A percentile compares a stretch with the other conserved stretches of the same genome.
These are phyloP conservation scores for Ennomos erosarius DNA, from an alignment of 2,888 invertebrate genomes.

Conservation along the genomic window DNA sequence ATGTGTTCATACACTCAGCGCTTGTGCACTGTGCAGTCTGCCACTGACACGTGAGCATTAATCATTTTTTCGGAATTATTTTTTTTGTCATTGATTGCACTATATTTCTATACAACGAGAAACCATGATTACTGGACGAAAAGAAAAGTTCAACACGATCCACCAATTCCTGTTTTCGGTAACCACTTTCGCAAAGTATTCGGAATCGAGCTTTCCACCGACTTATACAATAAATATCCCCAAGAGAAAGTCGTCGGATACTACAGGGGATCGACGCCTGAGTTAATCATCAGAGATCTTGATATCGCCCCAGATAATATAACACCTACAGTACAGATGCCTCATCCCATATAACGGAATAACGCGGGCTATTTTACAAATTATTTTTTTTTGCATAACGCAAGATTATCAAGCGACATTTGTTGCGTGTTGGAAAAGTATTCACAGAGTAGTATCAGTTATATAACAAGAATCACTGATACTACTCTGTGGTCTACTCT, in stretches of 20 bases:
- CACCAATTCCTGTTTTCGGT: slow-evolving; percentile 62
- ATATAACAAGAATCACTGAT: no score
- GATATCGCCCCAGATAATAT: no score
- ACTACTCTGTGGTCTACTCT: no score
- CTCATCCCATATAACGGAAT: no score
- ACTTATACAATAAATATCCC: slow-evolving; percentile 62
- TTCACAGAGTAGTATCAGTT: no score
- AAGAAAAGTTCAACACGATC: slow-evolving; percentile 61
- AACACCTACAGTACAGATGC: no score
- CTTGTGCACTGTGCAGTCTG: not conserved
- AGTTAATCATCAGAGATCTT: slow-evolving; percentile 62
- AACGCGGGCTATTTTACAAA: no score
- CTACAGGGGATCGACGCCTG: slow-evolving; percentile 60
- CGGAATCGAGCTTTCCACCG: slow-evolving; percentile 48
- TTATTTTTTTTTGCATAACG: no score
- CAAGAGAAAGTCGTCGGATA: slow-evolving; percentile 68
- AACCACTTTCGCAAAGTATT: slow-evolving; percentile 54
- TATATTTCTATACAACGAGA: slow-evolving; percentile 57
- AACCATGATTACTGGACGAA: slow-evolving; percentile 64
- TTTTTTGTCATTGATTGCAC: slow-evolving; percentile 36
- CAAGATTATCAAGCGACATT: no score
- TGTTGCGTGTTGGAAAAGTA: no score
- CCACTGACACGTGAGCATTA: slow-evolving; percentile 1
- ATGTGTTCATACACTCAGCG: no score
- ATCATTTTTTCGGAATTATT: slow-evolving; percentile 44